Base-by-base conservation (phyloP, 2,797 vertebrate genomes). In the Molothrus ater region DNA sequence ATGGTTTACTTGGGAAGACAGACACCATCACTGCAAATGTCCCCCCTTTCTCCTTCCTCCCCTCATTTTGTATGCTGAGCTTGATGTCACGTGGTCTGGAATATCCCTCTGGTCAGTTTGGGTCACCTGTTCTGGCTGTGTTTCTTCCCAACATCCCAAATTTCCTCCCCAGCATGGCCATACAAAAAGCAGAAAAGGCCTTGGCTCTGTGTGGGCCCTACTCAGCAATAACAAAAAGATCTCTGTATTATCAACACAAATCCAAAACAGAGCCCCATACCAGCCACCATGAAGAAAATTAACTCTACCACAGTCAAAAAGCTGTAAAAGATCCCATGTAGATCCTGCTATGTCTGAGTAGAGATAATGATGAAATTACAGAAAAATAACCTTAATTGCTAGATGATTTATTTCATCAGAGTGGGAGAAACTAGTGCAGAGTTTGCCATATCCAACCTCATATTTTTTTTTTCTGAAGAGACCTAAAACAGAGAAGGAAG, bases 121-220 rank as follows among this genome's bases (percentile, higher is more conserved):
- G 12, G 18, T 61, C 47, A 19, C 63, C 48, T 54, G 10, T 19
- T 4, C 40, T 34, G 20, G 45, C 29, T 47, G 17, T 36, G 26
- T 17, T 32, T 69, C 13, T 16, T 48, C 32, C 15, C 63, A 74
- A 1, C 15, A 63, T 3, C 9, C 54, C 16, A 13, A 50, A 1
- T 3, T 43, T 29, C 17, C 24, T 63, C 4, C 2, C 22, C 48
- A 17, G 0, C 0, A 0, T 48, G 42, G 18, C 31, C 0, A 0
- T 24, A 50, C 0, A 0, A 21, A 43, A 69, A 70, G 21, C 13
- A 75, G 50, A 28, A 61, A 32, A 75, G 16, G 36, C 48, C 22
- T 69, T 56, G 61, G 18, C 5, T 81, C 26, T 68, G 40, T 28
- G 21, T 8, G 17, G 13, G 15, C 15, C 34, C 25, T 47, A 21